These are phyloP conservation scores for Andrena hattorfiana DNA, from an alignment of 2,888 invertebrate genomes.

Conservation along the genomic window DNA sequence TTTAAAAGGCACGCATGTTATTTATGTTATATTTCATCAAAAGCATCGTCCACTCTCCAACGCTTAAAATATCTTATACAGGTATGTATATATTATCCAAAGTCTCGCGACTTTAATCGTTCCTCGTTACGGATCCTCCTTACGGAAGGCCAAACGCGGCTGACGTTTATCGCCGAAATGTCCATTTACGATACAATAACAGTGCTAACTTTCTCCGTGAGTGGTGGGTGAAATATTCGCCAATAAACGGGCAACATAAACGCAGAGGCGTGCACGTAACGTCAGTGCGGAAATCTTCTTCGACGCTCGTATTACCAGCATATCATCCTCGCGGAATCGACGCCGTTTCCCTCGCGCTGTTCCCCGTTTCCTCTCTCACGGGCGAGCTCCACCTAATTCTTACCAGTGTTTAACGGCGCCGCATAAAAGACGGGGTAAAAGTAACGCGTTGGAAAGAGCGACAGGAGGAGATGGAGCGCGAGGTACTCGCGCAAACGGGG, in stretches of 20 bases:
- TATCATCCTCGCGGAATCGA: not conserved
- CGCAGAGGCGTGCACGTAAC: not conserved
- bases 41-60: no score
- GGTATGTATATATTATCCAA: no score
- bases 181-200: constrained; percentile 38
- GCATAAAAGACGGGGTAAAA: constrained; percentile 19
- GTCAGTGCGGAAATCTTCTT: constrained; percentile 20
- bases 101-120: not conserved
- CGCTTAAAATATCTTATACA: no score
- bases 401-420: constrained; percentile 29
- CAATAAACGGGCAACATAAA: constrained; percentile 36
- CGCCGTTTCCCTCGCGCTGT: constrained; percentile 8
- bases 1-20: no score
- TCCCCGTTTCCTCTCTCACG: constrained; percentile 22
- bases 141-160: constrained; percentile 1
- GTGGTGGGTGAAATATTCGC: constrained; percentile 38
- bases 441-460: constrained; percentile 10
- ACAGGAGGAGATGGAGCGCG: constrained; percentile 27
- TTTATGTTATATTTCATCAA: no score
- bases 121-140: not conserved
- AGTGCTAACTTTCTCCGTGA: not conserved
- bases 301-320: constrained; percentile 27
- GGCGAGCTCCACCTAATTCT: constrained; percentile 27
- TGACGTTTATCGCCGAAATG: constrained; percentile 47
- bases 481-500: constrained; percentile 30